A percentile compares a stretch with the other conserved stretches of the same genome.
Conservation (phyloP, 2,113 vertebrate species). For the Naja naja region DNA sequence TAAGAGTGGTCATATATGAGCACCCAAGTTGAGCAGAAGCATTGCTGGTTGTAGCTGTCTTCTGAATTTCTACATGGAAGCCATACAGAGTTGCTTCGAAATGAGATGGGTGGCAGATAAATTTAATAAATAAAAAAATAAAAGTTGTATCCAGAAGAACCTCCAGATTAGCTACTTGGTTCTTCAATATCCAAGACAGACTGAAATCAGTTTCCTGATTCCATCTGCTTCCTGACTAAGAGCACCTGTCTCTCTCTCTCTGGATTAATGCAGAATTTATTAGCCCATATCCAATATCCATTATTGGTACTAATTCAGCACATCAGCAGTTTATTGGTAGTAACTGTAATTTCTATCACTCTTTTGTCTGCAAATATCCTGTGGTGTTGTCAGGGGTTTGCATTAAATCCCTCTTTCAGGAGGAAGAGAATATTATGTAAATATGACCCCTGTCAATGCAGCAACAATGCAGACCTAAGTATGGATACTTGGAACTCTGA, state of each 20-base stretch:
- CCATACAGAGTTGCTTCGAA: neutral
- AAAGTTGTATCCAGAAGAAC: neutral
- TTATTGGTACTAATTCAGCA: neutral
- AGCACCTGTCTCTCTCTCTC: neutral
- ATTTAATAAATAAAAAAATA: neutral
- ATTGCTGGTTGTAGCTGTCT: neutral
- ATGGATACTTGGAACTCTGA: neutral
- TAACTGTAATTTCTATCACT: neutral
- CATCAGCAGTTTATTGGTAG: neutral
- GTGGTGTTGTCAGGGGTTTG: neutral
- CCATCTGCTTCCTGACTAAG: neutral
- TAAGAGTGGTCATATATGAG: neutral
- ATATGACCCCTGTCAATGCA: neutral
- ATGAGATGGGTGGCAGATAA: neutral
- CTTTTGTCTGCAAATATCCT: too few species aligned
- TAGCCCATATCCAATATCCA: neutral
- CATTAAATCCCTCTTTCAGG: neutral
- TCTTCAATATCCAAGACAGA: neutral
- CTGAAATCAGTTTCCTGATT: neutral
- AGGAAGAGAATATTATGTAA: neutral
- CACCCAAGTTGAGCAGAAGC: neutral
- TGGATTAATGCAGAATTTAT: neutral
- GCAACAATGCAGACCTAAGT: neutral
- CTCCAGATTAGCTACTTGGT: neutral
- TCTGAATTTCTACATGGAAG: neutral